These are phyloP conservation scores for Semaprochilodus insignis DNA, from an alignment of 2,797 vertebrate species.

Conservation along the genomic window DNA sequence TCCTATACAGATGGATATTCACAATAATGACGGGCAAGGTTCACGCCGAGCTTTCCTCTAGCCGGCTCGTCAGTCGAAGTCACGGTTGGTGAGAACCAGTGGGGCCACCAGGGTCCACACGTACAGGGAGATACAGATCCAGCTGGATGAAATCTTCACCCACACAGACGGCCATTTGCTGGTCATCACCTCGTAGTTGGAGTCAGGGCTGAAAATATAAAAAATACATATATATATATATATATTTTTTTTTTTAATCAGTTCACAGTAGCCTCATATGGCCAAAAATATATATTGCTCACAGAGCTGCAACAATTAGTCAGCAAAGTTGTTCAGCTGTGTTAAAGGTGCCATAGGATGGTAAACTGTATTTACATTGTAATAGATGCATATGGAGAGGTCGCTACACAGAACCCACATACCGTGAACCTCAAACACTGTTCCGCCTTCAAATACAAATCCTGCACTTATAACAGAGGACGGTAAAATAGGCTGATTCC, in stretches of 20 bases:
- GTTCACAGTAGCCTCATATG: neutral
- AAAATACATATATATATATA: neutral
- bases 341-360: too few species aligned
- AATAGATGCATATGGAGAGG: too few species aligned
- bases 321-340: too few species aligned
- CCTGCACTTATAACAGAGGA: too few species aligned
- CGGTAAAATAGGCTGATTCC: too few species aligned
- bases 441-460: too few species aligned
- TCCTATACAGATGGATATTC: constrained; percentile 53
- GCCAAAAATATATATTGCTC: too few species aligned
- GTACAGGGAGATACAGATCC: constrained; percentile 95
- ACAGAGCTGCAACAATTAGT: too few species aligned
- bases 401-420: too few species aligned
- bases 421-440: too few species aligned
- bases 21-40: constrained; percentile 43
- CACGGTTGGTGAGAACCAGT: constrained; percentile 93
- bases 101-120: constrained; percentile 97
- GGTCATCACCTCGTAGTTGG: constrained; percentile 88
- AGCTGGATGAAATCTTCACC: constrained; percentile 98
- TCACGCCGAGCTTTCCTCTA: neutral
- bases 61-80: constrained; percentile 85
- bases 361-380: too few species aligned
- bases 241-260: too few species aligned
- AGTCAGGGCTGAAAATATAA: constrained; percentile 83
- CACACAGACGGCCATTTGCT: constrained; percentile 97